Conservation (phyloP, 2,113 vertebrate genomes). For the Strix aluco region DNA sequence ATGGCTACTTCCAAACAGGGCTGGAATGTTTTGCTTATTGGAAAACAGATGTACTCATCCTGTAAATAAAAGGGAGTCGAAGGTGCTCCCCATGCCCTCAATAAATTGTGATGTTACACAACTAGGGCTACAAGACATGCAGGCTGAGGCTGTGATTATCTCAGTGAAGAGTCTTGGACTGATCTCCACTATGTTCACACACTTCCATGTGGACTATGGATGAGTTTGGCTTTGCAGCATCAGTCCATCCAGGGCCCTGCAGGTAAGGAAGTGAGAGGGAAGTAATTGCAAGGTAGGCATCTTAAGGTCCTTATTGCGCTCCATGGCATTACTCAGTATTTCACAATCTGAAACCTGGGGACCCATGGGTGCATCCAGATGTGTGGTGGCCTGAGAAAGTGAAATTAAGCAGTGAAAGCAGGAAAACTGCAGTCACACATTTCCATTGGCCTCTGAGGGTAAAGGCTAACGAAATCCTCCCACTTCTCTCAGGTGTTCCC, state of each 20-base stretch:
- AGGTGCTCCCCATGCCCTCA: neutral
- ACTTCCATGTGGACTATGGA: neutral
- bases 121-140: neutral
- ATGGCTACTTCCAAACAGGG: neutral
- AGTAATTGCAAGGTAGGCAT: neutral
- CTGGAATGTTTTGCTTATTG: neutral
- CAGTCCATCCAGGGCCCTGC: neutral
- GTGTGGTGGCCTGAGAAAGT: neutral
- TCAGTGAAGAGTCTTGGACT: neutral
- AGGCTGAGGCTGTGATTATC: neutral
- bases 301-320: neutral
- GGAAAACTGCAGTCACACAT: neutral
- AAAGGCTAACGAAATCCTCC: neutral
- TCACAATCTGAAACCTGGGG: neutral
- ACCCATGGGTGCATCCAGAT: neutral
- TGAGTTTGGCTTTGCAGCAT: neutral
- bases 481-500: neutral
- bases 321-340: neutral
- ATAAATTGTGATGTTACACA: neutral
- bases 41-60: neutral
- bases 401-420: neutral
- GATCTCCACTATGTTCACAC: neutral
- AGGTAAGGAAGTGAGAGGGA: neutral
- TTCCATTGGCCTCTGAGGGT: neutral
- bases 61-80: neutral